These are phyloP conservation scores for Lynx canadensis DNA, from an alignment of 2,113 vertebrate species.

Conservation along the genomic window DNA sequence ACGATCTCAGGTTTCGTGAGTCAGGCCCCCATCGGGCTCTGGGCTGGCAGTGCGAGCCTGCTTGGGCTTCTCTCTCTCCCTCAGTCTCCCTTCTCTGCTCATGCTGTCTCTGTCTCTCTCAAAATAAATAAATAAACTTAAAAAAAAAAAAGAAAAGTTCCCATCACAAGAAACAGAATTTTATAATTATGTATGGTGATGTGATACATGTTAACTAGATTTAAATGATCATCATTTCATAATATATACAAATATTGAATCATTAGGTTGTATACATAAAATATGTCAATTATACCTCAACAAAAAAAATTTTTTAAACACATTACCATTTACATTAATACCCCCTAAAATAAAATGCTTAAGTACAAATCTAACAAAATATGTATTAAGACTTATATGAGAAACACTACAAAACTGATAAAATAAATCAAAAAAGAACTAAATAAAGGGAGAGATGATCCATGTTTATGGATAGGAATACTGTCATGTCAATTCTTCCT, in stretches of 20 bases:
- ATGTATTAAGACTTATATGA: not conserved
- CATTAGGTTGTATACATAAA: not conserved
- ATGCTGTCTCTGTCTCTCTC: too few species aligned
- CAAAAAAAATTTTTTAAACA: not conserved
- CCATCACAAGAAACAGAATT: not conserved
- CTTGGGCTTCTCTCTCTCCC: too few species aligned
- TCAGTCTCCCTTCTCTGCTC: too few species aligned
- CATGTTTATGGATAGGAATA: not conserved
- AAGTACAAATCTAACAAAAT: not conserved
- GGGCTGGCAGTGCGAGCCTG: too few species aligned
- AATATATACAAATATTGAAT: not conserved
- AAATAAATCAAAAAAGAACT: not conserved
- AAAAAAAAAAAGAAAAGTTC: not conserved
- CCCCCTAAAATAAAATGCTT: not conserved
- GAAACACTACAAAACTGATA: not conserved
- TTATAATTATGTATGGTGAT: not conserved
- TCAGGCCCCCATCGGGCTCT: too few species aligned
- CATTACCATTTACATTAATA: not conserved
- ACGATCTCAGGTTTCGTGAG: too few species aligned
- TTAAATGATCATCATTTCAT: not conserved
- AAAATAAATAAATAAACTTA: too few species aligned
- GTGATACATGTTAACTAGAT: not conserved
- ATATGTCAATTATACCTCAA: not conserved
- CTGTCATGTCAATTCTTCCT: not conserved
- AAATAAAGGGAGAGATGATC: not conserved